These are phyloP conservation scores for Smittia sp. DNA, from an alignment of 2,888 invertebrate species.

Conservation along the genomic window DNA sequence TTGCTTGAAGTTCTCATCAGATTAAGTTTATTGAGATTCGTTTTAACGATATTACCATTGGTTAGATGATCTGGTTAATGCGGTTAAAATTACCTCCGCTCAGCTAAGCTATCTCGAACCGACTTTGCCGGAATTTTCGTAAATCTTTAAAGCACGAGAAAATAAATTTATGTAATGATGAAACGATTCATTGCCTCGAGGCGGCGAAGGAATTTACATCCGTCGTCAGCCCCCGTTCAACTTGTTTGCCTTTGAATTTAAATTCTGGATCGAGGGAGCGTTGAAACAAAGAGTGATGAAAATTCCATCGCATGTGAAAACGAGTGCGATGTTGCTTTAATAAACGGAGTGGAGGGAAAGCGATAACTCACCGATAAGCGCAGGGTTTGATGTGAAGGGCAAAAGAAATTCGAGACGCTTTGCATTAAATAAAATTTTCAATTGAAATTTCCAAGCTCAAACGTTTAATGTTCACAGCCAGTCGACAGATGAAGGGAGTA, in stretches of 20 bases:
- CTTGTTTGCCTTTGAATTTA: background rate
- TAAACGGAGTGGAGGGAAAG: background rate
- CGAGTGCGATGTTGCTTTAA: background rate
- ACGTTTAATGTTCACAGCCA: background rate
- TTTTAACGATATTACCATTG: too few relatives aligned
- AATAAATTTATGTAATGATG: too few relatives aligned
- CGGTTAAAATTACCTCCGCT: too few relatives aligned
- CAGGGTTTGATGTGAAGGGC: background rate
- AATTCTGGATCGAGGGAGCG: background rate
- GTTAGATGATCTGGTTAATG: too few relatives aligned
- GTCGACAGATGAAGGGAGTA: background rate
- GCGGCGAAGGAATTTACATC: background rate
- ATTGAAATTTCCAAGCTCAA: background rate
- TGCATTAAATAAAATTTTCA: background rate
- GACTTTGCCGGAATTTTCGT: too few relatives aligned
- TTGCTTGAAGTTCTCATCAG: too few relatives aligned
- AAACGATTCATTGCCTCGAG: background rate
- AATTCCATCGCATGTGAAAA: background rate
- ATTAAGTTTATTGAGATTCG: too few relatives aligned
- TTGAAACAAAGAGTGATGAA: conserved; percentile 2
- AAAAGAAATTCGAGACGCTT: background rate
- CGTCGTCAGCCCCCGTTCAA: background rate
- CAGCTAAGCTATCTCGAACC: too few relatives aligned
- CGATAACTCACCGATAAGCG: background rate
- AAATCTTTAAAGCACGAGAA: too few relatives aligned